Base-by-base conservation (phyloP, 2,797 vertebrate genomes). In the Percopsis omiscomaycus region DNA sequence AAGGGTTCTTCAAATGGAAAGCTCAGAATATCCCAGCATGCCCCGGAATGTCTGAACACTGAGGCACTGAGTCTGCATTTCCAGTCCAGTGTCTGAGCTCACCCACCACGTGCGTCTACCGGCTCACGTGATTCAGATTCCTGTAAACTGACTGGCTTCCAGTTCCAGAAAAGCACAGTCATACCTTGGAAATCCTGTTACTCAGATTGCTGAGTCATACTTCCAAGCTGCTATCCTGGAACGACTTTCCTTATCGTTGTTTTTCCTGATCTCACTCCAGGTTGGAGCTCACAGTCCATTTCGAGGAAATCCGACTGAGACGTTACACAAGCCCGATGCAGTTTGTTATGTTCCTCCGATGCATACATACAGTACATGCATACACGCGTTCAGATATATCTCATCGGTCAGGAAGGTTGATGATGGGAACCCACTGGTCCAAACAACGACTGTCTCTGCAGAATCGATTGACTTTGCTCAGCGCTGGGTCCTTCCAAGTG, bases 361-460 rank as follows among this genome's bases (percentile, higher is more conserved):
- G 81, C 69, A 82, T 37, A 37, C 54, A 9, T 37, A 14, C 5
- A 9, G 54, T 37, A 5, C 54, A 28, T 9, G 28, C 12, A 30
- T 14, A 14, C 27, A 13, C n/a, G 14, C 11, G 13, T n/a, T 4
- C 12, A 4, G 14, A 5, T 37, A 8, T 4, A 59, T 32, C 79
- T 96, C 96, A 98, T 88, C 96, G 94, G 75, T 98, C 96, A 0
- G 96, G 96, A 14, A 98, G 93, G 84, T 96, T 94, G 71, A 98
- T 94, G 32, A 97, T 92, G 0, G 97, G 96, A 55, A 98, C 96
- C 96, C 96, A 98, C 89, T 98, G 96, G 69, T 98, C 95, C 93
- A 93, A 79, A 77, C 93, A 95, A 15, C 96, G 94, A 68, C 95
- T 95, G 88, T 98, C 95, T 81, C 92, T 94, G 90, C 96, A 98